Evolutionary conservation across 2,888 invertebrate genomes (phyloP).

Genomic region (Myopa testacea): DNA sequence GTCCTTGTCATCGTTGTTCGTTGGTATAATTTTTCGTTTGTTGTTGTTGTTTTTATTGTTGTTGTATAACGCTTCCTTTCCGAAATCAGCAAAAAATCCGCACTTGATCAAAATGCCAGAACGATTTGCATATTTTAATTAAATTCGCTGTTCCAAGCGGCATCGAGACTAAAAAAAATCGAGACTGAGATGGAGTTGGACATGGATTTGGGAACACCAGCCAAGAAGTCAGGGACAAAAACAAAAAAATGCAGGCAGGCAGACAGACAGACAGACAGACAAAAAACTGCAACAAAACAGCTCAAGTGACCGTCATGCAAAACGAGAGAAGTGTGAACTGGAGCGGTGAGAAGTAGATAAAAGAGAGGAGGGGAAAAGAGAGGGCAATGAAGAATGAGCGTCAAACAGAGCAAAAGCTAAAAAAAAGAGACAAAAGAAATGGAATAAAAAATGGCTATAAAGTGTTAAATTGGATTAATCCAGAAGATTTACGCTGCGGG

Average conservation of each 20-base stretch:
- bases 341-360: not conserved
- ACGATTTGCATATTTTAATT: constrained; percentile 69
- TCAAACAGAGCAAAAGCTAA: no score
- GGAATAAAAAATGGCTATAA: constrained; percentile 49
- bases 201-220: not conserved
- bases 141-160: constrained; percentile 57
- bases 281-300: constrained; percentile 6
- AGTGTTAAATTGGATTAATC: constrained; percentile 67
- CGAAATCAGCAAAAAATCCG: constrained; percentile 42
- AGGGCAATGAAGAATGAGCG: no score
- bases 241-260: not conserved
- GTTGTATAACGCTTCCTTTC: constrained; percentile 33
- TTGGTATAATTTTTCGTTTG: constrained; percentile 16
- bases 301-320: not conserved
- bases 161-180: not conserved
- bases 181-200: constrained; percentile 1
- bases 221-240: not conserved
- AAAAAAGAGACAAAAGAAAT: not conserved
- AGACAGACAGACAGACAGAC: constrained; percentile 10
- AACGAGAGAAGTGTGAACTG: not conserved
- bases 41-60: constrained; percentile 11
- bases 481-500: constrained; percentile 67
- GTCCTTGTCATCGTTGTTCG: not conserved
- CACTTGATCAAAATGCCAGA: constrained; percentile 68
- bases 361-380: not conserved